phyloP scores from a whole-genome alignment of 1,140 invertebrate species.

The Macrocentrus cingulum region DNA sequence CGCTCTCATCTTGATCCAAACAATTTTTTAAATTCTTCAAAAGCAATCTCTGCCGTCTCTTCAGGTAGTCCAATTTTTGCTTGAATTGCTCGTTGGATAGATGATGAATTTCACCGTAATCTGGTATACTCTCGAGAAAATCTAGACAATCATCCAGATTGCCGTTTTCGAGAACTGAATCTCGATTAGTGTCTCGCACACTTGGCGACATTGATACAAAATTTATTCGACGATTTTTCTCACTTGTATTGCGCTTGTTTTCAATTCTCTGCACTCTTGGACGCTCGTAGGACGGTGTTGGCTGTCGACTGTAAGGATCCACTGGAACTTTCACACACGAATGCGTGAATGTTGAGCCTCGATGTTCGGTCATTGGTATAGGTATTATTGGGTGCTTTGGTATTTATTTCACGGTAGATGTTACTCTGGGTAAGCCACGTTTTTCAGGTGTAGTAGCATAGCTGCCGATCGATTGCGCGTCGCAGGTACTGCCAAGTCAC shows the following conservation, averaged over 20 bases:
- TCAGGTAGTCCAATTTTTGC: slow-evolving; percentile 65
- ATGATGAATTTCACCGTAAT: slow-evolving; percentile 70
- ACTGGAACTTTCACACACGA: slow-evolving; percentile 68
- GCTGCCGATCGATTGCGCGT: slow-evolving; percentile 7
- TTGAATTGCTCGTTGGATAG: slow-evolving; percentile 69
- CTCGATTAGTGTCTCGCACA: slow-evolving; percentile 25
- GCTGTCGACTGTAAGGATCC: slow-evolving; percentile 66
- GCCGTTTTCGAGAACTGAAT: slow-evolving; percentile 35
- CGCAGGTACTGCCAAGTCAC: slow-evolving; percentile 6
- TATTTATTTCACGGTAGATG: background rate
- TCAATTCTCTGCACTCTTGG: slow-evolving; percentile 47
- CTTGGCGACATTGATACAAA: slow-evolving; percentile 23
- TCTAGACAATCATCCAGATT: slow-evolving; percentile 62
- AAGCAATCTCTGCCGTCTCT: slow-evolving; percentile 65
- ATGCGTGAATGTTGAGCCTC: slow-evolving; percentile 54
- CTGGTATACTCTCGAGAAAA: slow-evolving; percentile 70
- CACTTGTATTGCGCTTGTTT: slow-evolving; percentile 36
- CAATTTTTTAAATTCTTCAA: slow-evolving; percentile 59
- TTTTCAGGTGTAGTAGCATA: slow-evolving; percentile 9
- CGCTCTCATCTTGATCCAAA: slow-evolving; percentile 51
- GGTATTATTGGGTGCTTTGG: no score
- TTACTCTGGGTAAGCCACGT: background rate
- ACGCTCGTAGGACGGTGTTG: slow-evolving; percentile 66
- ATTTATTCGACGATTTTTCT: slow-evolving; percentile 35
- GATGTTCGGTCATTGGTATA: slow-evolving; percentile 45